phyloP scores from a whole-genome alignment of 2,113 vertebrate species.

The Ariopsis seemanni region DNA sequence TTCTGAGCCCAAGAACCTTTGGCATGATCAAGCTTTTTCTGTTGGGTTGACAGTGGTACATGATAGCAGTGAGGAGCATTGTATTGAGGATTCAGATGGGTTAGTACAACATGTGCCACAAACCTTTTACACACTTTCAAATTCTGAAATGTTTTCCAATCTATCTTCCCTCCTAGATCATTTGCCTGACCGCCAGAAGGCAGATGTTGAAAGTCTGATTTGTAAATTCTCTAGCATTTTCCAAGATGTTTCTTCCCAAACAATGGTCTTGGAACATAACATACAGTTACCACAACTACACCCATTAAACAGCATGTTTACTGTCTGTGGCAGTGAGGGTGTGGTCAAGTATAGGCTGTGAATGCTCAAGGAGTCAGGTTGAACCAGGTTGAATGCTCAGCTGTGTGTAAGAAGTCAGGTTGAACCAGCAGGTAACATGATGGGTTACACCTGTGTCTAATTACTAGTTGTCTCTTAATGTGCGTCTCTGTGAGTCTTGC shows the following conservation, averaged over 20 bases:
- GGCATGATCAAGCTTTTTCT: neutral
- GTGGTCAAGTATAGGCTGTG: too few relatives aligned
- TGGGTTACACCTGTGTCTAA: too few relatives aligned
- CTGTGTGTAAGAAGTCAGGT: too few relatives aligned
- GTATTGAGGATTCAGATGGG: neutral
- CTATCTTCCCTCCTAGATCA: neutral
- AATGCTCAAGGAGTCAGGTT: too few relatives aligned
- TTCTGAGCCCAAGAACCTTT: neutral
- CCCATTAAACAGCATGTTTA: conserved; percentile 24
- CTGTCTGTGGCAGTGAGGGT: too few relatives aligned
- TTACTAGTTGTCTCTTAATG: too few relatives aligned
- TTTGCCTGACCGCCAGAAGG: neutral
- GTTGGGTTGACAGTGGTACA: neutral
- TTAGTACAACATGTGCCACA: neutral
- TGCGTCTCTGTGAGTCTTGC: too few relatives aligned
- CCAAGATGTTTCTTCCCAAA: neutral
- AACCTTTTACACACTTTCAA: neutral
- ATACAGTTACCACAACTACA: neutral
- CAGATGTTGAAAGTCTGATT: neutral
- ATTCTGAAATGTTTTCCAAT: conserved; percentile 6
- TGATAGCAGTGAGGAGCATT: neutral
- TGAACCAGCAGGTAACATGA: too few relatives aligned
- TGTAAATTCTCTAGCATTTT: neutral
- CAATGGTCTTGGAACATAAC: neutral
- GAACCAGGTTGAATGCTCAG: too few relatives aligned